Base-by-base conservation (phyloP, 2,888 invertebrate species). In the Boloria selene region DNA sequence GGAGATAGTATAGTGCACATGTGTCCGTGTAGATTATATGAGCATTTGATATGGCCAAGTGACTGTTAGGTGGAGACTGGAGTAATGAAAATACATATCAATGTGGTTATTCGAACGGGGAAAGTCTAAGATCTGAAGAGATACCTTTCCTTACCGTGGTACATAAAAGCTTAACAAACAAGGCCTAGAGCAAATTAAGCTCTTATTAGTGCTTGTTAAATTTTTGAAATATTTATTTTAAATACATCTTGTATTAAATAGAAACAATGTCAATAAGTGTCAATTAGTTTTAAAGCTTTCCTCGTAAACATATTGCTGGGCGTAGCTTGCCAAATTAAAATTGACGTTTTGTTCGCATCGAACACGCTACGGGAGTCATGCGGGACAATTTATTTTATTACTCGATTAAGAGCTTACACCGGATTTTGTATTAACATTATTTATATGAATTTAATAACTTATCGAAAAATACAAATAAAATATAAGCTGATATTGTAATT, bases 331-430 rank as follows among this genome's bases (percentile, higher is more conserved):
- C 74, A 84, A 84, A 85, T 84, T 81, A 84, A 86, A 82, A 85
- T 79, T 82, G 83, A 79, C 85, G 81, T 80, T 83, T 82, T 81
- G 78, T 73, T 72, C 66, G 66, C 70, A 72, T 65, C 73, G 74
- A 65, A 70, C 71, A 73, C 64, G 73, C 70, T 64, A 68, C 64
- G 72, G 72, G 69, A 73, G 70, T 76, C 72, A 76, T 72, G 73
- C 66, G 74, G 74, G 73, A 76, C 80, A 81, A 84, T 87, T 83
- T 81, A 83, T 86, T 85, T 84, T 82, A 86, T 84, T 80, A 83
- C 78, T 81, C 79, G 80, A 83, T 83, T 83, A 82, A 79, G 76
- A 74, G 80, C 79, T 83, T 80, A 82, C 81, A 79, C 70, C 73
- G 78, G 76, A 79, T 81, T 83, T 81, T 77, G 77, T 75, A 70